These are phyloP conservation scores for Urocynchramus pylzowi DNA, from an alignment of 2,113 vertebrate genomes.

Conservation along the genomic window DNA sequence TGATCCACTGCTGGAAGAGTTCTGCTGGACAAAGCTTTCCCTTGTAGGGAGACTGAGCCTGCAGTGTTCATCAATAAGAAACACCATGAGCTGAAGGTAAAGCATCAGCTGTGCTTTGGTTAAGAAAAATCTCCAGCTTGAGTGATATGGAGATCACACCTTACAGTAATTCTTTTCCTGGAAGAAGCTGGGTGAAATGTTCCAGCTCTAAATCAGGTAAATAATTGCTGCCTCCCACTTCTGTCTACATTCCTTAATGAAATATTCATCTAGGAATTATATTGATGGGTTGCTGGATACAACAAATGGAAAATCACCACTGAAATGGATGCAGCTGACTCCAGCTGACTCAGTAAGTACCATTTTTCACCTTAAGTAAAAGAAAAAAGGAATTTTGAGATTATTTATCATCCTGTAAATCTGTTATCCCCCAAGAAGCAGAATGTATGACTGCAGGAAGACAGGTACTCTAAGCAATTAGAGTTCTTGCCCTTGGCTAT, in stretches of 20 bases:
- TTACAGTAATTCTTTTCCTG: background rate
- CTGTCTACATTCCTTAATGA: background rate
- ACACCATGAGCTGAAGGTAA: background rate
- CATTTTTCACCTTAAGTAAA: background rate
- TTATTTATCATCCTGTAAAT: background rate
- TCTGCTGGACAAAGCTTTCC: background rate
- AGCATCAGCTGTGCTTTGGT: background rate
- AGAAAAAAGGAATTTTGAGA: background rate
- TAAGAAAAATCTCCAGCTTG: background rate
- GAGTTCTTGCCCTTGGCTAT: background rate
- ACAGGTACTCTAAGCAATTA: background rate
- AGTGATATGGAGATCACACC: background rate
- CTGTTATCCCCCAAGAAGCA: background rate
- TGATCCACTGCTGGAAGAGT: background rate
- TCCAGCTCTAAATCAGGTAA: slow-evolving; percentile 5
- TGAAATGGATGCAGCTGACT: background rate
- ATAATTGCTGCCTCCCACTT: background rate
- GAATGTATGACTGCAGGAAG: background rate
- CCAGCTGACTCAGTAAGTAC: background rate
- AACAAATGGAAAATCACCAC: background rate
- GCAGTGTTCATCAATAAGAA: background rate
- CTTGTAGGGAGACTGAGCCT: background rate
- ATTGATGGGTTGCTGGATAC: background rate
- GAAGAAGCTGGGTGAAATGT: background rate
- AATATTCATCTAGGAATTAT: background rate